These are phyloP conservation scores for Apis laboriosa DNA, from an alignment of 1,140 invertebrate genomes.

Conservation along the genomic window DNA sequence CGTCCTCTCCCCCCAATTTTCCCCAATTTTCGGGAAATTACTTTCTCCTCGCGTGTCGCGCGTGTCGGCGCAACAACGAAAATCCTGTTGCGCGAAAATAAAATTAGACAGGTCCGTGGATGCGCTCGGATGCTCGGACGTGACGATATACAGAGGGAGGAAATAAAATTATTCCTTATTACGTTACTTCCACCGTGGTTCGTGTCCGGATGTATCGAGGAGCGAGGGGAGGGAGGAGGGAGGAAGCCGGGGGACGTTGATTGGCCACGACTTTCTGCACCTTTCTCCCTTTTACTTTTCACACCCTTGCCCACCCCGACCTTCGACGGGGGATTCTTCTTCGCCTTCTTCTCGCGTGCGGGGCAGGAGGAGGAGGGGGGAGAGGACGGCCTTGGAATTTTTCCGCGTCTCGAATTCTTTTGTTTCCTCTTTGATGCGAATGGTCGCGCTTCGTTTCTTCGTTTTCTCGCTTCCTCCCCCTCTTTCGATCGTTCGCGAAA, in stretches of 20 bases:
- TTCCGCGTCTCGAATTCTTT: conserved; percentile 28
- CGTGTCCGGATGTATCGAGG: not conserved
- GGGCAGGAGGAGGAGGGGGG: not conserved
- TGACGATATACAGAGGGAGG: conserved; percentile 47
- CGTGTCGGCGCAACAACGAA: not conserved
- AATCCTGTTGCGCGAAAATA: conserved; percentile 48
- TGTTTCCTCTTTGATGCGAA: not conserved
- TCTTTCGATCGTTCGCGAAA: not conserved
- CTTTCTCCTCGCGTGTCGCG: not conserved
- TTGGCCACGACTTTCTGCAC: conserved; percentile 65
- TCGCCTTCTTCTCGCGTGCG: not conserved
- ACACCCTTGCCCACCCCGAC: conserved; percentile 6
- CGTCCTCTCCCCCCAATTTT: too few relatives aligned
- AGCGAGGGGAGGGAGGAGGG: too few relatives aligned
- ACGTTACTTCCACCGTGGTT: conserved; percentile 64
- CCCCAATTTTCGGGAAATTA: not conserved
- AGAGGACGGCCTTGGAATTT: conserved; percentile 29
- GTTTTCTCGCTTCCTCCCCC: not conserved
- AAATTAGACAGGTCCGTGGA: conserved; percentile 58
- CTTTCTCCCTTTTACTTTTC: conserved; percentile 42
- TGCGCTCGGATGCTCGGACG: not conserved
- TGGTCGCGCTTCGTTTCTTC: not conserved
- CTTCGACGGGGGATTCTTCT: conserved; percentile 36
- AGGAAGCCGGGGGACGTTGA: conserved; percentile 59
- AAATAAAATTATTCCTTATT: conserved; percentile 75